Conservation (phyloP, 2,113 vertebrate genomes). For the Tachysurus fulvidraco region DNA sequence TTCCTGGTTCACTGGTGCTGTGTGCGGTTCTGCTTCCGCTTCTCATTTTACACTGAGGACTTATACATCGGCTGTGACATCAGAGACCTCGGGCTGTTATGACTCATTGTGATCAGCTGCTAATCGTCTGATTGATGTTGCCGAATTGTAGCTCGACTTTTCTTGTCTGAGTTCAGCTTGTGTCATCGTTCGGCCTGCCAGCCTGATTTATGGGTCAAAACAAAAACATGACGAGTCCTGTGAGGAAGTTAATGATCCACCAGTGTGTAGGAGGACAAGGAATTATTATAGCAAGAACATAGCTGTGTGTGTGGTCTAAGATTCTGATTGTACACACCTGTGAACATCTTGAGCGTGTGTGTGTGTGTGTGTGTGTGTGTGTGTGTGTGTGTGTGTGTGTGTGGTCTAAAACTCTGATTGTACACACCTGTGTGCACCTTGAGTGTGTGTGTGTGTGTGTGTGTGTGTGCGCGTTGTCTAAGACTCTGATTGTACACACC, state of each 20-base stretch:
- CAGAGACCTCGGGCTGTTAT: not conserved
- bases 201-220: constrained; percentile 46
- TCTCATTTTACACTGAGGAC: no score
- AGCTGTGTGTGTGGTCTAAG: constrained; percentile 16
- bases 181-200: constrained; percentile 12
- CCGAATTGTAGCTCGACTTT: not conserved
- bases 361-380: constrained; percentile 31
- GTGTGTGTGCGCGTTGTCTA: not conserved
- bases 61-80: not conserved
- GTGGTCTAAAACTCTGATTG: not conserved
- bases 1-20: no score
- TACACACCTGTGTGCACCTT: constrained; percentile 18
- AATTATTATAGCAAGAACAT: constrained; percentile 33
- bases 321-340: no score
- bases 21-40: no score
- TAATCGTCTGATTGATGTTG: constrained; percentile 20
- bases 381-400: constrained; percentile 16
- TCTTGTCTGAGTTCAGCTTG: constrained; percentile 1
- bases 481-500: not conserved
- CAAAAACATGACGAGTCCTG: constrained; percentile 18
- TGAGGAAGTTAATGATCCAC: constrained; percentile 38
- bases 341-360: not conserved
- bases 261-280: constrained; percentile 37
- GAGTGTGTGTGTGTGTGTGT: constrained; percentile 2
- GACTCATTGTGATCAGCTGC: constrained; percentile 6